Conservation (phyloP, 2,113 vertebrate species). For the Sinocyclocheilus anophthalmus region DNA sequence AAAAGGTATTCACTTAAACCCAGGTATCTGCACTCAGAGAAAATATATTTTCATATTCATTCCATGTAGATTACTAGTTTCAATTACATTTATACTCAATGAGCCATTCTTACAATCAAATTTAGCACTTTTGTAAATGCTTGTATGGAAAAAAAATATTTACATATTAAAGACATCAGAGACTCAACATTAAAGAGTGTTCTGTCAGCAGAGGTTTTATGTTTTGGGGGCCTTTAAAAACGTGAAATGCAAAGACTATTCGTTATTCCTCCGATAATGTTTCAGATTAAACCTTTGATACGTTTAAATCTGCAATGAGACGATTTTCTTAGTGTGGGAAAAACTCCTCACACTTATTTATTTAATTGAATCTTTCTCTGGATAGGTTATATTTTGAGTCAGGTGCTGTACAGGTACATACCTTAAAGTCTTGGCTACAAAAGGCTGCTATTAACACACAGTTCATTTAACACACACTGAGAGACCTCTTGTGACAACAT, state of each 20-base stretch:
- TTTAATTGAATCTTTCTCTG: neutral
- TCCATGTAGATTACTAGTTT: constrained; percentile 57
- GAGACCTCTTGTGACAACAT: neutral
- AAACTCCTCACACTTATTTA: neutral
- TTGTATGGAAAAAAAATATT: constrained; percentile 22
- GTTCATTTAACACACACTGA: neutral
- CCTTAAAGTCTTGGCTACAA: neutral
- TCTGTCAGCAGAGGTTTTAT: constrained; percentile 37
- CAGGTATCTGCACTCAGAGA: constrained; percentile 52
- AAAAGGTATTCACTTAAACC: constrained; percentile 46
- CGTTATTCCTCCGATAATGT: constrained; percentile 2
- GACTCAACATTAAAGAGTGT: constrained; percentile 37
- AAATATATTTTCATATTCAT: constrained; percentile 54
- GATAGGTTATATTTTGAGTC: neutral
- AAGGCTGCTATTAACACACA: neutral
- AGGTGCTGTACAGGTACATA: neutral
- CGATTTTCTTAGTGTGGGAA: too few species aligned
- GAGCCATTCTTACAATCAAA: constrained; percentile 55
- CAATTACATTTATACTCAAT: constrained; percentile 47
- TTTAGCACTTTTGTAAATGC: constrained; percentile 52
- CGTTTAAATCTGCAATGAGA: too few species aligned
- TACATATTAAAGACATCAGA: constrained; percentile 20
- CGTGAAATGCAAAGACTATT: constrained; percentile 28
- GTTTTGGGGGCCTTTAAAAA: constrained; percentile 16
- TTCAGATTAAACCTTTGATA: neutral